Percentiles rank a stretch among this genome's conserved stretches.
Evolutionary conservation across 1,140 invertebrate species (phyloP).

Genomic region (Drosophila asahinai): DNA sequence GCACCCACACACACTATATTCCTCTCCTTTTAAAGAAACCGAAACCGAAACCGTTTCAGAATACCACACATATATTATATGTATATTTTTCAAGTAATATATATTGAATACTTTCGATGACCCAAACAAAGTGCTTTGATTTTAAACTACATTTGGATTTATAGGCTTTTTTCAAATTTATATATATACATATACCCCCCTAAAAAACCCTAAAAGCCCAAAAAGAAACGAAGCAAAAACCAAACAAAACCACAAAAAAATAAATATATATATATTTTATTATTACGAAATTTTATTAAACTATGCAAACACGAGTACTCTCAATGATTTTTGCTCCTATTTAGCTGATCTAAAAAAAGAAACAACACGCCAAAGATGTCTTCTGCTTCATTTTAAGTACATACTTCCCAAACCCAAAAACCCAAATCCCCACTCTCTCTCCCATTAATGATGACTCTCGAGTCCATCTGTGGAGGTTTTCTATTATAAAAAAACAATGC

Average conservation of each 20-base stretch:
- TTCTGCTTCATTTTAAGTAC: constrained; percentile 81
- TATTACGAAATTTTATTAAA: constrained; percentile 81
- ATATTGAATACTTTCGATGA: constrained; percentile 46
- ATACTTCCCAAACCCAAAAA: constrained; percentile 26
- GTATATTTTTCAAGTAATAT: constrained; percentile 39
- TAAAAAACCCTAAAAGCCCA: background rate
- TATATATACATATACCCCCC: constrained; percentile 55
- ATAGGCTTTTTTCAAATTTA: constrained; percentile 82
- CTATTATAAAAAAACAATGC: constrained; percentile 62
- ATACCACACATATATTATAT: constrained; percentile 15
- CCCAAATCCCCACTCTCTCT: constrained; percentile 15
- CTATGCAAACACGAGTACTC: constrained; percentile 76
- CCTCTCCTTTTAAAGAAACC: constrained; percentile 18
- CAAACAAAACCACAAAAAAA: constrained; percentile 36
- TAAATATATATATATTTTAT: constrained; percentile 72
- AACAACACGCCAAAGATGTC: constrained; percentile 80
- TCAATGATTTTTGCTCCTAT: constrained; percentile 80
- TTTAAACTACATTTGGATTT: constrained; percentile 72
- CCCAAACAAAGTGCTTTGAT: constrained; percentile 68
- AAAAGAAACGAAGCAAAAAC: constrained; percentile 30
- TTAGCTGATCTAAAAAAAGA: constrained; percentile 68
- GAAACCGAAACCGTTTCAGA: constrained; percentile 23
- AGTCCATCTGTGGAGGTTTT: constrained; percentile 29
- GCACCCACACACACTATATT: constrained; percentile 33
- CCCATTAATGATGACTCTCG: constrained; percentile 3